Evolutionary conservation across 2,797 vertebrate species (phyloP).

Genomic region (Argyrosomus regius): DNA sequence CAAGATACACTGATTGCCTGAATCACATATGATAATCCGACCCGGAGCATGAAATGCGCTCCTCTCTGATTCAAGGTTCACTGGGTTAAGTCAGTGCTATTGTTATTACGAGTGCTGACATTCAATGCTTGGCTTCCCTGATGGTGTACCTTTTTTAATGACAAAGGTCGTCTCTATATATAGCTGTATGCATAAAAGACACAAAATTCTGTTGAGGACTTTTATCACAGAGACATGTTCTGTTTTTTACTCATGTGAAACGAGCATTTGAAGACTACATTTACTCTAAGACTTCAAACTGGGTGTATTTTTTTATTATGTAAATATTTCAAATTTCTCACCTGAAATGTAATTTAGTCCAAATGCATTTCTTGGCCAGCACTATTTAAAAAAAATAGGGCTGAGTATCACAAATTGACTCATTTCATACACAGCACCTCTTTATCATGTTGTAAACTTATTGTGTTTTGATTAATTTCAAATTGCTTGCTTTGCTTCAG

Average conservation of each 20-base stretch:
- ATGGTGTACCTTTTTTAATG: slow-evolving; percentile 39
- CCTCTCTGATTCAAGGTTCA: slow-evolving; percentile 56
- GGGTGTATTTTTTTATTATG: not conserved
- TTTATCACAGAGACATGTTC: slow-evolving; percentile 9
- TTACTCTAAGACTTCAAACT: slow-evolving; percentile 7
- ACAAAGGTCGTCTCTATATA: slow-evolving; percentile 61
- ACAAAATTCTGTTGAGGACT: slow-evolving; percentile 15
- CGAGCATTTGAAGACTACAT: slow-evolving; percentile 33
- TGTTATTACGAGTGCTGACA: slow-evolving; percentile 61
- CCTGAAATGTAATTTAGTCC: slow-evolving; percentile 31
- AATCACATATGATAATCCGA: slow-evolving; percentile 49
- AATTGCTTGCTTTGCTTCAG: slow-evolving; percentile 88
- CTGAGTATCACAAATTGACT: slow-evolving; percentile 74
- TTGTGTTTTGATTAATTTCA: slow-evolving; percentile 89
- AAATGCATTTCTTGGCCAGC: slow-evolving; percentile 28
- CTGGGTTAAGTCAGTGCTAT: slow-evolving; percentile 61
- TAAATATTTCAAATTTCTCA: slow-evolving; percentile 25
- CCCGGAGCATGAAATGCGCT: slow-evolving; percentile 33
- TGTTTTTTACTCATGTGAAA: slow-evolving; percentile 14
- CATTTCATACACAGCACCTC: slow-evolving; percentile 71
- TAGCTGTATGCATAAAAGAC: slow-evolving; percentile 44
- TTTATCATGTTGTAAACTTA: slow-evolving; percentile 87
- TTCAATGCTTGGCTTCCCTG: slow-evolving; percentile 57
- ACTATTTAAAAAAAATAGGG: slow-evolving; percentile 53
- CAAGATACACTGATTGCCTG: slow-evolving; percentile 32